A percentile compares a stretch with the other conserved stretches of the same genome.
phyloP scores from a whole-genome alignment of 1,140 invertebrate genomes.

The Pogonognathellus flavescens region DNA sequence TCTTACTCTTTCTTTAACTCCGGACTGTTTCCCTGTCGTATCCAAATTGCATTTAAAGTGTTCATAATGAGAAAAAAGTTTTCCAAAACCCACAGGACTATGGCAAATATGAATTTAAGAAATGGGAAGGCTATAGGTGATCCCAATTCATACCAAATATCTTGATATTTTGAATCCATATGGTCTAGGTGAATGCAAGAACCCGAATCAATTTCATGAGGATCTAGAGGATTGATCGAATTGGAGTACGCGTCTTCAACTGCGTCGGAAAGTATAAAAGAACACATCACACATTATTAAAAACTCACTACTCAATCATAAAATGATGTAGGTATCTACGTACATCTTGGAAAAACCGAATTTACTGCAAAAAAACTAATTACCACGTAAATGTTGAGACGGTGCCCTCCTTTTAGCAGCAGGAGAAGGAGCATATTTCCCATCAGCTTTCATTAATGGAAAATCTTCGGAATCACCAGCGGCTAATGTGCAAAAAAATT shows the following conservation, averaged over 20 bases:
- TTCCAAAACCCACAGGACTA: constrained; percentile 15
- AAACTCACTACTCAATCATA: too few relatives aligned
- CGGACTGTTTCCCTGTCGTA: neutral
- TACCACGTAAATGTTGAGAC: neutral
- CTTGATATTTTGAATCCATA: constrained; percentile 26
- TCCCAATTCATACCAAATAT: constrained; percentile 43
- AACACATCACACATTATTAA: too few relatives aligned
- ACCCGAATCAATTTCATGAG: neutral
- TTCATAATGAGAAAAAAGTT: constrained; percentile 52
- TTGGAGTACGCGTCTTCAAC: neutral
- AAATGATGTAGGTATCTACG: too few relatives aligned
- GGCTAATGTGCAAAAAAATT: neutral
- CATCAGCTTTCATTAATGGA: constrained; percentile 26
- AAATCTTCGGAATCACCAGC: constrained; percentile 14
- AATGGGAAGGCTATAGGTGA: constrained; percentile 18
- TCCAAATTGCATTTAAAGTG: constrained; percentile 41
- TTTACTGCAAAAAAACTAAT: neutral
- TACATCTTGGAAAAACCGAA: too few relatives aligned
- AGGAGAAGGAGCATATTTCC: neutral
- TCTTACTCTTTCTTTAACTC: constrained; percentile 37
- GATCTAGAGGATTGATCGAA: neutral
- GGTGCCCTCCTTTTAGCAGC: too few relatives aligned
- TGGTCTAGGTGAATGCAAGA: neutral
- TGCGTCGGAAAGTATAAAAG: too few relatives aligned
- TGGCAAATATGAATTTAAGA: constrained; percentile 20